Percentiles rank a stretch among this genome's conserved stretches.
Evolutionary conservation across 1,140 invertebrate species (phyloP).

Genomic region (Rhopalosiphum maidis): DNA sequence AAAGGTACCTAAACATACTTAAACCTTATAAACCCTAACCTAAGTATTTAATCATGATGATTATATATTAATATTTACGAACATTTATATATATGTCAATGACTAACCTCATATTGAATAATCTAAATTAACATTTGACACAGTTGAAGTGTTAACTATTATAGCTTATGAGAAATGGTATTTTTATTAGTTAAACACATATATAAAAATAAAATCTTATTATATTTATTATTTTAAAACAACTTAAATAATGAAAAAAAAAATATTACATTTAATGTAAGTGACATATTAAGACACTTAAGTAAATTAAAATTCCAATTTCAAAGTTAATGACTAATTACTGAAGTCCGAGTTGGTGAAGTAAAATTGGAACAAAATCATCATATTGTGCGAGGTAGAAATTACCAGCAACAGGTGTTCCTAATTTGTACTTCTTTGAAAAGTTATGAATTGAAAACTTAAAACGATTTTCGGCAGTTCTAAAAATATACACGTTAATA

Average conservation of each 20-base stretch:
- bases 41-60: no score
- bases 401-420: slow-evolving; percentile 84
- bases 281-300: neutral
- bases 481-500: slow-evolving; percentile 61
- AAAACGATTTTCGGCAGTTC: slow-evolving; percentile 74
- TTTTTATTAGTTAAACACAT: neutral
- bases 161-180: neutral
- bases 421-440: slow-evolving; percentile 81
- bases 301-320: no score
- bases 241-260: neutral
- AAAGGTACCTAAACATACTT: no score
- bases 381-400: slow-evolving; percentile 90
- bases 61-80: no score
- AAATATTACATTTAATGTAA: neutral
- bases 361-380: slow-evolving; percentile 83
- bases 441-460: slow-evolving; percentile 84
- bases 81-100: no score
- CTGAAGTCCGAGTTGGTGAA: slow-evolving; percentile 69
- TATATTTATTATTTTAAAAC: neutral
- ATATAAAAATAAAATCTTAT: neutral
- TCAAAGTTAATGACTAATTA: neutral
- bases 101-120: no score
- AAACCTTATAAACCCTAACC: no score
- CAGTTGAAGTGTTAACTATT: neutral
- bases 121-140: neutral